Conservation (phyloP, 2,888 invertebrate species). For the Agrenia bidenticulata region DNA sequence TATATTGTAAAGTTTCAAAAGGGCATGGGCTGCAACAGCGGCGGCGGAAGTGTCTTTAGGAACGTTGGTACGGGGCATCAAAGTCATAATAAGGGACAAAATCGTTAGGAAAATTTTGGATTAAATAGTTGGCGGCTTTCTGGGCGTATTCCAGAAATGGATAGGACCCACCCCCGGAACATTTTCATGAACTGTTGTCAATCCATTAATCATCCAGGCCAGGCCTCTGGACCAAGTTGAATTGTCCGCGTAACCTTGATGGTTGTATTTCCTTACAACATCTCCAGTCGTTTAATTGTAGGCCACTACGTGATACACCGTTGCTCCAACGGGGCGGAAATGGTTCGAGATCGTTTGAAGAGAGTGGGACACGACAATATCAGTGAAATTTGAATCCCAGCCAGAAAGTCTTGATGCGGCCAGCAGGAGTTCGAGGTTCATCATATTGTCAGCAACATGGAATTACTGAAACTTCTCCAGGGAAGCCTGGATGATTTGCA, state of each 20-base stretch:
- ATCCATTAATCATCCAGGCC: slow-evolving; percentile 48
- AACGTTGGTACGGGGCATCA: slow-evolving; percentile 35
- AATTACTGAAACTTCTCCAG: slow-evolving; percentile 46
- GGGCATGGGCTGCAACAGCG: slow-evolving; percentile 38
- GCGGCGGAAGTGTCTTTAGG: slow-evolving; percentile 50
- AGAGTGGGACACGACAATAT: slow-evolving; percentile 43
- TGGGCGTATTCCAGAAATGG: slow-evolving; percentile 33
- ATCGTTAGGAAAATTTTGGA: slow-evolving; percentile 37
- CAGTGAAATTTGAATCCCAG: slow-evolving; percentile 30
- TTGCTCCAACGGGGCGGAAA: slow-evolving; percentile 39
- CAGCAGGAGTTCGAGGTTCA: slow-evolving; percentile 49
- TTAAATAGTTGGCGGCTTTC: slow-evolving; percentile 38
- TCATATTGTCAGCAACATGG: slow-evolving; percentile 52
- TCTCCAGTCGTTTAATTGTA: slow-evolving; percentile 41
- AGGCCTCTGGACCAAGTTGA: slow-evolving; percentile 49
- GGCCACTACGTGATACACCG: slow-evolving; percentile 42
- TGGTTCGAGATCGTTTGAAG: slow-evolving; percentile 44
- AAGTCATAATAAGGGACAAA: slow-evolving; percentile 48
- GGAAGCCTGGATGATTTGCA: slow-evolving; percentile 28
- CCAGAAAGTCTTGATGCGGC: slow-evolving; percentile 34
- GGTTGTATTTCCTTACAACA: slow-evolving; percentile 43
- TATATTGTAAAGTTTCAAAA: slow-evolving; percentile 34
- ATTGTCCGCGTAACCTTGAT: slow-evolving; percentile 42
- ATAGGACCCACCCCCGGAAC: slow-evolving; percentile 13
- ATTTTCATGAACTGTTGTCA: slow-evolving; percentile 33